Evolutionary conservation across 2,113 vertebrate genomes (phyloP).

Genomic region (Rhodinocichla rosea): DNA sequence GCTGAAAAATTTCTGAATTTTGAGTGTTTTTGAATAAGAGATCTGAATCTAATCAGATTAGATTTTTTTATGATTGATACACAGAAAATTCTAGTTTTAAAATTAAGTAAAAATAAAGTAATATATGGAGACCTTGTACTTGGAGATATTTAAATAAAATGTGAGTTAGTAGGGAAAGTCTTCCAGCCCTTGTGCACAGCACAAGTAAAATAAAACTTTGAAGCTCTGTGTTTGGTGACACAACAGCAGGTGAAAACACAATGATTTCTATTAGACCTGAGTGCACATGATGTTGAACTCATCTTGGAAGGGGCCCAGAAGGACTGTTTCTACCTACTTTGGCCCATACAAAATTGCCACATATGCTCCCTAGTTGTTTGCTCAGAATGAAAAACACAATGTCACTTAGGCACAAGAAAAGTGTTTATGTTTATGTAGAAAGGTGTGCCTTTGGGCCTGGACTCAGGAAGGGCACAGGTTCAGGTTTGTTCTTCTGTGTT

Average conservation of each 20-base stretch:
- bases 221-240: neutral
- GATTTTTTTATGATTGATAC: neutral
- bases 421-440: neutral
- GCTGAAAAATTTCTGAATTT: neutral
- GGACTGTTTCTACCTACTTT: neutral
- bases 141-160: neutral
- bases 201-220: neutral
- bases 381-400: neutral
- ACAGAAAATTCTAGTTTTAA: neutral
- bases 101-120: neutral
- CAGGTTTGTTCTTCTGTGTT: neutral
- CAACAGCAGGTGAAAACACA: neutral
- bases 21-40: neutral
- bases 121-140: neutral
- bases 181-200: neutral
- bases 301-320: neutral
- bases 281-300: neutral
- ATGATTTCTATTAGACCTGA: neutral
- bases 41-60: neutral
- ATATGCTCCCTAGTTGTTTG: neutral
- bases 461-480: fast-evolving
- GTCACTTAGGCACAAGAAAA: neutral
- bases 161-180: neutral
- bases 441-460: neutral
- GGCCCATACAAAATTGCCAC: neutral